Percentiles rank a stretch among this genome's conserved stretches.
phyloP scores from a whole-genome alignment of 2,113 vertebrate genomes.

The Xenopus tropicalis region DNA sequence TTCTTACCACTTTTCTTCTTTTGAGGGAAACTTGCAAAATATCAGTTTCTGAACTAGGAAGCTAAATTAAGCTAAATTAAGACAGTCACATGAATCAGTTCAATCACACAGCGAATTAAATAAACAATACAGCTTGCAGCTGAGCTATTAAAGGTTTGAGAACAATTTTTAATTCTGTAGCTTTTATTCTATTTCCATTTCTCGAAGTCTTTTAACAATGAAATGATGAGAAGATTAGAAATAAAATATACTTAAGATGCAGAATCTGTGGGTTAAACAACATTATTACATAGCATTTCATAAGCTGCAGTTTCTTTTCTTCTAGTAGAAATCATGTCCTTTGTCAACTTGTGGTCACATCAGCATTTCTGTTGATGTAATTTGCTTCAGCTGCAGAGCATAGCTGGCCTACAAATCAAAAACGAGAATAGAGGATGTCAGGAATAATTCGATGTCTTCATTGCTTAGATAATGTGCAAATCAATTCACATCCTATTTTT shows the following conservation, averaged over 20 bases:
- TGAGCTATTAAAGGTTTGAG: conserved; percentile 83
- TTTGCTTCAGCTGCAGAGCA: conserved; percentile 83
- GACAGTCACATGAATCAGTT: conserved; percentile 79
- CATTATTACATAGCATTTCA: conserved; percentile 87
- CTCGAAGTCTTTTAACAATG: conserved; percentile 82
- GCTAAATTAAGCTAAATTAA: conserved; percentile 77
- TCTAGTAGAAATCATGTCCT: conserved; percentile 85
- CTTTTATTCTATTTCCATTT: conserved; percentile 84
- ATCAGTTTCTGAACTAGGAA: conserved; percentile 72
- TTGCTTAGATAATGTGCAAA: conserved; percentile 82
- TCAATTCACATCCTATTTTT: conserved; percentile 75
- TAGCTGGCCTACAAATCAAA: conserved; percentile 83
- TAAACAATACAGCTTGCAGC: conserved; percentile 82
- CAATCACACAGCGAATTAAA: conserved; percentile 82
- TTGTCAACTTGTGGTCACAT: conserved; percentile 87
- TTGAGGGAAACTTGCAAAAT: conserved; percentile 49
- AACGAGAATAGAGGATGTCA: conserved; percentile 82
- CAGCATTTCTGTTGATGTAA: conserved; percentile 86
- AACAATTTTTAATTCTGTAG: conserved; percentile 84
- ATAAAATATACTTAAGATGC: conserved; percentile 83
- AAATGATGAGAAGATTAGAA: conserved; percentile 80
- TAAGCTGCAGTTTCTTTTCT: conserved; percentile 85
- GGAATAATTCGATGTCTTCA: conserved; percentile 74
- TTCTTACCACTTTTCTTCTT: conserved; percentile 39
- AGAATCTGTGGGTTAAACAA: conserved; percentile 83